Evolutionary conservation across 2,797 vertebrate genomes (phyloP).

Genomic region (Cryptoblepharus egeriae): DNA sequence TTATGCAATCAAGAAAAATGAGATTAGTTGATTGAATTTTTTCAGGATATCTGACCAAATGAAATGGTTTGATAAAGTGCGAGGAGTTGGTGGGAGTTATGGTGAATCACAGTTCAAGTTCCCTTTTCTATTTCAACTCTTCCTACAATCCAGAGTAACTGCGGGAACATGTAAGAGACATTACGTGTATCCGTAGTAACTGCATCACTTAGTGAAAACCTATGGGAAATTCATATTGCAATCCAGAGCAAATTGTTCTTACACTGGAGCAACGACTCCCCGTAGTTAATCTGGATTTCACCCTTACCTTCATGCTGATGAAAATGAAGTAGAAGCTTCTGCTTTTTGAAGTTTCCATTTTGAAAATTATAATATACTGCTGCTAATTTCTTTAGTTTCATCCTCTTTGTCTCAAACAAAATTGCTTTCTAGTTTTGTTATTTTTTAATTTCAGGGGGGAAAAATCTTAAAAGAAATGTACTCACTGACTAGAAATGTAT

Average conservation of each 20-base stretch:
- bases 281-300: too few relatives aligned
- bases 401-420: slow-evolving; percentile 8
- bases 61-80: neutral
- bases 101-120: neutral
- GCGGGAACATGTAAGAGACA: too few relatives aligned
- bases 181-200: too few relatives aligned
- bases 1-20: too few relatives aligned
- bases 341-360: neutral
- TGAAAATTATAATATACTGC: fast-evolving
- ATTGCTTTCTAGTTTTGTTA: neutral
- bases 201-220: too few relatives aligned
- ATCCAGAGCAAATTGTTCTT: too few relatives aligned
- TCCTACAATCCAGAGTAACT: too few relatives aligned
- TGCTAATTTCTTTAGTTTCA: neutral
- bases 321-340: neutral
- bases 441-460: neutral
- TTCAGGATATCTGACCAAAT: neutral
- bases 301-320: neutral
- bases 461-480: neutral
- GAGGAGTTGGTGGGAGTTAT: too few relatives aligned
- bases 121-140: neutral
- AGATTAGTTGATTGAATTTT: too few relatives aligned
- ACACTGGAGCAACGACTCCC: too few relatives aligned
- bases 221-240: too few relatives aligned
- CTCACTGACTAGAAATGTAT: slow-evolving; percentile 28